Evolutionary conservation across 92 coral and sea anemone genomes (phyloP), one percentile per base, ranked within the genome.

Genomic region (Porites cylindrica): DNA sequence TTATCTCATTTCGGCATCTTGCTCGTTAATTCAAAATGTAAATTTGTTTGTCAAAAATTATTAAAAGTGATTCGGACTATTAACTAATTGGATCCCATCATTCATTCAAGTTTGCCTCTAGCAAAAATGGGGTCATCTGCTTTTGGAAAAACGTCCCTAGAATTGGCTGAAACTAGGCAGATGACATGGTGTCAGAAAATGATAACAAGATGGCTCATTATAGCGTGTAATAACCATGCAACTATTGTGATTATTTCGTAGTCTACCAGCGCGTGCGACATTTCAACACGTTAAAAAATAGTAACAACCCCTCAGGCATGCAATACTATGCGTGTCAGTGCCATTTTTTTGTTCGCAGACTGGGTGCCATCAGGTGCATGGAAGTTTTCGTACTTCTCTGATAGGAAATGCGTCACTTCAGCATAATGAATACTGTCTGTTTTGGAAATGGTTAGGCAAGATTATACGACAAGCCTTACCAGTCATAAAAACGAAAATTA

Each of bases 241-340:
- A 69, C 24, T 18, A 51, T 29, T 70, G 66, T 70, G 19, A 23
- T 69, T 70, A 32, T 17, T 69, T 3, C 76, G 60, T 26, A 54
- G 66, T n/a, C 20, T 53, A 21, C 17, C 43, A 20, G 18, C 38
- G 52, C 20, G 51, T 26, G 18, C 67, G 10, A 47, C 32, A 54
- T 14, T 65, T 9, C 18, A 56, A 16, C 53, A 68, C 26, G 53
- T 54, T 26, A 53, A 50, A 73, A 54, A 26, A 19, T 29, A 32
- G 68, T 17, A 47, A 38, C 66, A 70, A 11, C 29, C 67, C 66
- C 83, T 20, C 10, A 50, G 83, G 83, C 83, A 64, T 4, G 18
- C 12, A 29, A 56, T 68, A 26, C 6, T 21, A 47, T 43, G 61
- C 83, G 64, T 79, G 56, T 47, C 61, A 65, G 14, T 59, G 7